These are phyloP conservation scores for Paramuricea clavata DNA, from an alignment of 92 coral and sea anemone species.

Conservation along the genomic window DNA sequence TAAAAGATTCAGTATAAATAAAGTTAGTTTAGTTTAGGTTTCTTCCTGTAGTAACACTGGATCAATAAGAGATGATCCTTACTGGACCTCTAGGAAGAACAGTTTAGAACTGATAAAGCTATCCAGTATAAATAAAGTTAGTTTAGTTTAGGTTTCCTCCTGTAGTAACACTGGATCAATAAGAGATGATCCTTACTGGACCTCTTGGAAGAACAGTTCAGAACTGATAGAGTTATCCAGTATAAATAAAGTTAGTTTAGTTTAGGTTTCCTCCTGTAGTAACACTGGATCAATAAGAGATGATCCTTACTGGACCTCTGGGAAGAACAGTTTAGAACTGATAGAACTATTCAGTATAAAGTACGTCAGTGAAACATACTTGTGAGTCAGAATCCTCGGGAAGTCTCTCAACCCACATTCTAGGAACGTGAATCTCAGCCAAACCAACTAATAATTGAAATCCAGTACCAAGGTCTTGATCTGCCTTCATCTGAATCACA, in stretches of 20 bases:
- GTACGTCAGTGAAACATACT: constrained; percentile 57
- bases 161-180: no score
- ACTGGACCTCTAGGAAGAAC: no score
- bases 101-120: no score
- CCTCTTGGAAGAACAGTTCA: no score
- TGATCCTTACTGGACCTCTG: background rate
- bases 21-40: background rate
- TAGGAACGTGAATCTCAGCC: constrained; percentile 97
- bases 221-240: background rate
- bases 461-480: constrained; percentile 76
- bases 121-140: no score
- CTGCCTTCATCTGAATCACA: constrained; percentile 80
- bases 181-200: no score
- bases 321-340: background rate
- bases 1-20: constrained; percentile 22
- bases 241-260: background rate
- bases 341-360: no score
- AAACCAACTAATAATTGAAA: constrained; percentile 87
- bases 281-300: no score
- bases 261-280: no score
- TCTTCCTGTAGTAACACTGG: background rate
- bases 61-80: background rate
- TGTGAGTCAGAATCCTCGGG: constrained; percentile 77
- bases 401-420: constrained; percentile 97
- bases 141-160: no score